Evolutionary conservation across 2,797 vertebrate species (phyloP), one percentile per base, ranked within the genome.

Genomic region (Takifugu ocellatus): DNA sequence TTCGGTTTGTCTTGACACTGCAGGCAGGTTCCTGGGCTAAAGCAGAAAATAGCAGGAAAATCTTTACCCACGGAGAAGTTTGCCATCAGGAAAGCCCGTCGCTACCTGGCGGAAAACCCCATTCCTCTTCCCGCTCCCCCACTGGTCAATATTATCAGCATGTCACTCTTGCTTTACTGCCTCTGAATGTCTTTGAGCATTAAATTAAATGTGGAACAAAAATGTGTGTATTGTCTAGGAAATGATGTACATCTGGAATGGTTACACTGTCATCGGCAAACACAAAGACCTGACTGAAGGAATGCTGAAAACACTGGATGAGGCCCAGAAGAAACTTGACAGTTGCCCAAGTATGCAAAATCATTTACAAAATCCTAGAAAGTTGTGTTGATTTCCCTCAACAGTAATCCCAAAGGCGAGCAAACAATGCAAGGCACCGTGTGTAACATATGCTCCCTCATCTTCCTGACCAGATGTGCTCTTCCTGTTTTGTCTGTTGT

Each of bases 191-290:
- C 1, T 48, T 9, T 2, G 5, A 5, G 27, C 51, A 10, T 24
- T 72, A n/a, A 21, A n/a, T 33, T 10, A 33, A 8, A 27, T 2
- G 2, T 12, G 3, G 16, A 44, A 3, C 62, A 10, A 59, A 66
- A 46, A 0, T 71, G 15, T 73, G 9, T 75, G 25, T 77, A 48
- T 54, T 71, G 44, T 79, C 48, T 81, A 98, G 96, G 96, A 98
- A 85, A 98, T 98, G 95, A 98, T 99, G 97, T 99, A 98, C 87
- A 94, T 98, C 86, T 98, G 96, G 96, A 98, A 98, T 7, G 96
- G 96, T 68, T 99, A 97, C 0, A 94, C 97, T 36, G 94, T 98
- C 74, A 96, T 98, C 57, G 96, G 96, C 61, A 97, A 97, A 86
- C 93, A 96, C 80, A 93, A 87, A 66, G 92, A 94, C 70, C 87